Percentiles rank a stretch among this genome's conserved stretches.
These are phyloP conservation scores for Ageneiosus marmoratus DNA, from an alignment of 2,113 vertebrate genomes.

Conservation along the genomic window DNA sequence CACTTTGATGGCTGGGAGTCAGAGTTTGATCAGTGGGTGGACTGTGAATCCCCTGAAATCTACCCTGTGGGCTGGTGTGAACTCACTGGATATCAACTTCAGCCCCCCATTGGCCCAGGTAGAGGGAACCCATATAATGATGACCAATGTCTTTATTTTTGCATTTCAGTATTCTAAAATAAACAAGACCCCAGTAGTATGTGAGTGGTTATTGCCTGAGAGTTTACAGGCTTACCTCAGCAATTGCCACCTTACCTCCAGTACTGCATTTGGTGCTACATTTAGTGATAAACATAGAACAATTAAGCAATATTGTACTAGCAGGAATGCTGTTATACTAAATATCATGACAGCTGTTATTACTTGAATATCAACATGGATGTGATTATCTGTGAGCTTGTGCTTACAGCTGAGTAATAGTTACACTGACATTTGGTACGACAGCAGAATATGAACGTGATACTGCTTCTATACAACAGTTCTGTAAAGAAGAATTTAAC, in stretches of 20 bases:
- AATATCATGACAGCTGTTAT: neutral
- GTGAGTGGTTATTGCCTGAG: neutral
- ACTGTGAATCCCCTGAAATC: conserved; percentile 92
- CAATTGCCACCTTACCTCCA: neutral
- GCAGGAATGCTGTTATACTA: neutral
- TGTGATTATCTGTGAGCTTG: neutral
- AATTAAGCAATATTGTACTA: neutral
- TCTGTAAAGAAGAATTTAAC: neutral
- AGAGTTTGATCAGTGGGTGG: conserved; percentile 96
- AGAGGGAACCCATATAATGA: neutral
- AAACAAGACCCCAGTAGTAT: neutral
- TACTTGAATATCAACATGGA: neutral
- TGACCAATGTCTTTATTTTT: neutral
- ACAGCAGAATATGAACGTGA: neutral
- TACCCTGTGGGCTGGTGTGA: conserved; percentile 97
- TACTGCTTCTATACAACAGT: neutral
- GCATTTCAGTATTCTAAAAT: neutral
- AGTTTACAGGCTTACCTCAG: neutral
- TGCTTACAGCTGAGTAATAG: neutral
- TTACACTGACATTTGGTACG: neutral
- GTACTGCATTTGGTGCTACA: neutral
- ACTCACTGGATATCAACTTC: conserved; percentile 88
- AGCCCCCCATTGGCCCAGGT: conserved; percentile 86
- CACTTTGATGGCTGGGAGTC: conserved; percentile 97
- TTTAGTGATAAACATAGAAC: neutral